Base-by-base conservation (phyloP, 1,140 invertebrate genomes). In the Apocrypta bakeri region DNA sequence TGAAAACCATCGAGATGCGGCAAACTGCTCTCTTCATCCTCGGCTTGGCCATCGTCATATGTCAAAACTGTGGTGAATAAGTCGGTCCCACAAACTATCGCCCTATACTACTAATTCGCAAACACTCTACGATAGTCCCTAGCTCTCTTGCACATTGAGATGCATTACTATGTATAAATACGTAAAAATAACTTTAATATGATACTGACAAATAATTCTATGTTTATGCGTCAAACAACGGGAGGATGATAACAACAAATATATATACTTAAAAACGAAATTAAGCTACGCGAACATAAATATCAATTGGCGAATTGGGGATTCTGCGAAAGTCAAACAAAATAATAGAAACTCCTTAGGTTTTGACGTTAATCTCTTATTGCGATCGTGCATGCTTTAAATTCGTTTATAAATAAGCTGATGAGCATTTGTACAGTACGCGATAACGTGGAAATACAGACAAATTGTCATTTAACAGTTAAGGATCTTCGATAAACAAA, bases 1-100 rank as follows among this genome's bases (percentile, higher is more conserved):
- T 96, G 96, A 92, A 96, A 96, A 71, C 95, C 95, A 84, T 94
- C 95, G 87, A 95, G 90, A 89, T 95, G 95, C 21, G 95, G 94
- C 89, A 95, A 91, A 84, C 96, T 96, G 88, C 95, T 96, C 87
- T 98, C 97, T 92, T 98, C 97, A 90, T 98, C 97, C 93, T 98
- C 98, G 94, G 97, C 97, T 96, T 97, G 97, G 92, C 95, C 95
- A 94, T 98, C 97, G 95, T 97, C 97, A 97, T 98, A 99, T 94
- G 98, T 98, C 95, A 99, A 97, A 97, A 99, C 98, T 99, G 95
- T 95, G 96, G 96, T 96, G 95, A 97, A 97, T 97, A 97, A 97
- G 95, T 91, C 92, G 92, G 87, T 90, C 90, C 91, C 88, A 80
- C 87, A 87, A 90, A 91, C 85, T 89, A 83, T 87, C 90, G 90